Base-by-base conservation (phyloP, 2,113 vertebrate genomes). In the Tor tambroides region DNA sequence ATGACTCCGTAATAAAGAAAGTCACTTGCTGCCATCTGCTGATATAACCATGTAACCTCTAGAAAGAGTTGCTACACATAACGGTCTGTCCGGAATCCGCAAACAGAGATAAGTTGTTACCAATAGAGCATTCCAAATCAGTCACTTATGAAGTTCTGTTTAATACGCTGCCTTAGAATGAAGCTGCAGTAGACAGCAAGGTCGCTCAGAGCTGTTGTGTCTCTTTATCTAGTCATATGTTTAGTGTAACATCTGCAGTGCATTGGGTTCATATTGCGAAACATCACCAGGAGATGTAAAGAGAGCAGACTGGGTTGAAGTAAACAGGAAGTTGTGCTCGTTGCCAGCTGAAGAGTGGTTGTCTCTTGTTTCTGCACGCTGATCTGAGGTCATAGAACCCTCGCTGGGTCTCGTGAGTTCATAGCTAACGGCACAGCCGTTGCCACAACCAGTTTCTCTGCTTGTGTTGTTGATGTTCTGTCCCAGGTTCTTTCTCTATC, bases 241-340 rank as follows among this genome's bases (percentile, higher is more conserved):
- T 72, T 23, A 72, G 32, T 41, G 71, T 74, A 28, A 49, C n/a
- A 21, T 54, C 26, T 71, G 65, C 10, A 19, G 51, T 84, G 38
- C 83, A 84, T 19, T 26, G 51, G 23, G 83, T 84, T 74, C 35
- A 49, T 28, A 59, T 41, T 41, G 23, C 35, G 46, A n/a, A 41
- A 30, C 46, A 38, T 84, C 65, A 19, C 38, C 41, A 54, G n/a
- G 51, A 21, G 32, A 32, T 61, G 19, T 21, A 51, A 63, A 43
- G 63, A 56, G 82, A 74, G 30, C 30, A 59, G 49, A 84, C 26
- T 14, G 80, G 30, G 12, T 72, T 59, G 69, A 56, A 26, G 46
- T 28, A 74, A 84, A 84, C 83, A 84, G 83, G 83, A 84, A 84
- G 56, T 74, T 74, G 28, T 80, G 35, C 74, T 61, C 15, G 19